These are phyloP conservation scores for Drosophila siamana DNA, from an alignment of 2,888 invertebrate genomes.

Conservation along the genomic window DNA sequence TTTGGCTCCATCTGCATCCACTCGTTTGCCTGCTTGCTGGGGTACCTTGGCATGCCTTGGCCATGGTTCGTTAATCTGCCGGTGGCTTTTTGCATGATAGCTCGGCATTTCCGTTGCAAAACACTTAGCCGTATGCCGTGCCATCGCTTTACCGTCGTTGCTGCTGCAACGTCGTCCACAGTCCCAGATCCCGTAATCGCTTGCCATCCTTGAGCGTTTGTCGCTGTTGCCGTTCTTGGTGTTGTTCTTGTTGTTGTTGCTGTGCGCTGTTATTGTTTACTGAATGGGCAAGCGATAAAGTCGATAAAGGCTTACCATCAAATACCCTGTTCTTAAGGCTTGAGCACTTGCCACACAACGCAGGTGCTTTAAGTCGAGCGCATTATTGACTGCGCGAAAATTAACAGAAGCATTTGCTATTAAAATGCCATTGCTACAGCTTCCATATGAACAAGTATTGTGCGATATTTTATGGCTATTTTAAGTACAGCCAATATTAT, in stretches of 20 bases:
- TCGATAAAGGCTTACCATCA: slow-evolving; percentile 16
- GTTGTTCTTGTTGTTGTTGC: slow-evolving; percentile 36
- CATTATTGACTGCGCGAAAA: background rate
- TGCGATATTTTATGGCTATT: too few relatives aligned
- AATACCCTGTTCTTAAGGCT: slow-evolving; percentile 45
- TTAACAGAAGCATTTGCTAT: background rate
- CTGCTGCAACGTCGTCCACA: slow-evolving; percentile 15
- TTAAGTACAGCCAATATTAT: too few relatives aligned
- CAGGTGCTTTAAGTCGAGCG: slow-evolving; percentile 6
- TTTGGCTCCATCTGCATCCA: background rate
- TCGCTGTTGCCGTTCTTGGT: slow-evolving; percentile 39
- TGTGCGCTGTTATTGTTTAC: slow-evolving; percentile 75
- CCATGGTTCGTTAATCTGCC: slow-evolving; percentile 80
- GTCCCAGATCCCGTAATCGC: slow-evolving; percentile 66
- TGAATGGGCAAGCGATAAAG: slow-evolving; percentile 41
- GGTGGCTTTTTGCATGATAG: slow-evolving; percentile 80
- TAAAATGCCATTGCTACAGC: background rate
- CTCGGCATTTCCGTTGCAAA: slow-evolving; percentile 79
- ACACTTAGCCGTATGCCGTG: slow-evolving; percentile 64
- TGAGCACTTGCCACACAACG: slow-evolving; percentile 9
- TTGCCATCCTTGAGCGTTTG: slow-evolving; percentile 49
- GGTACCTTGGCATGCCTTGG: slow-evolving; percentile 71
- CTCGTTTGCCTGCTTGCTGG: slow-evolving; percentile 13
- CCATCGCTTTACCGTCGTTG: background rate
- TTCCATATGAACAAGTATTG: background rate